Percentiles rank a stretch among this genome's conserved stretches.
Evolutionary conservation across 2,113 vertebrate genomes (phyloP).

Genomic region (Spheniscus mendiculus): DNA sequence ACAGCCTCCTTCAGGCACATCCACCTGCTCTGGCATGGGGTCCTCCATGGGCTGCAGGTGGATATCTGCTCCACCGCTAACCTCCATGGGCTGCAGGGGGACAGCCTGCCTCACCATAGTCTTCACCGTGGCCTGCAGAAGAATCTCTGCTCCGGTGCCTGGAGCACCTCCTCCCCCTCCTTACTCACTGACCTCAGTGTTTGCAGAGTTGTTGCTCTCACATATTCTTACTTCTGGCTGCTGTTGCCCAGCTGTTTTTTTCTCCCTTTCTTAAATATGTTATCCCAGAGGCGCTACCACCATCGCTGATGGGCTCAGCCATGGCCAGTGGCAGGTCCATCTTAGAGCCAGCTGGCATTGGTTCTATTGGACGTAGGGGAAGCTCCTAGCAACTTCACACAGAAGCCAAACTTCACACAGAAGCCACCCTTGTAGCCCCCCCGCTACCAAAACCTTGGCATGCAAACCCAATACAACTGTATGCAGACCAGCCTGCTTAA

Average conservation of each 20-base stretch:
- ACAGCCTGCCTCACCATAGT: not conserved
- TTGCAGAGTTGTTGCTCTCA: not conserved
- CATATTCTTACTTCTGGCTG: too few species aligned
- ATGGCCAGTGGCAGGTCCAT: not conserved
- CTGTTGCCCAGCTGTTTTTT: not conserved
- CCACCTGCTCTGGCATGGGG: not conserved
- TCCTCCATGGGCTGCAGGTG: not conserved
- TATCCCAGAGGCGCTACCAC: not conserved
- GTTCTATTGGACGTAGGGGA: fast-evolving
- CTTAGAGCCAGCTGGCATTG: fast-evolving
- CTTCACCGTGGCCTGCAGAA: not conserved
- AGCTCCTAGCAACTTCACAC: not conserved
- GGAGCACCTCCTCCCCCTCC: not conserved
- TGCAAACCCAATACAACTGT: not conserved
- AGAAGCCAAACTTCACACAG: not conserved
- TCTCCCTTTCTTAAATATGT: not conserved
- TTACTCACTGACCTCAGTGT: not conserved
- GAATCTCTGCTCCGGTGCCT: not conserved
- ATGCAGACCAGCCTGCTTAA: not conserved
- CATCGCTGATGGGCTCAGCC: too few species aligned
- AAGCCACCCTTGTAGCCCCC: not conserved
- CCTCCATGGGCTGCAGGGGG: not conserved
- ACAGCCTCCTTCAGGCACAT: not conserved
- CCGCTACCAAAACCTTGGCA: not conserved
- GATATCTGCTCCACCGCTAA: not conserved